A percentile compares a stretch with the other conserved stretches of the same genome.
Evolutionary conservation across 2,113 vertebrate genomes (phyloP).

Genomic region (Otolemur garnettii): DNA sequence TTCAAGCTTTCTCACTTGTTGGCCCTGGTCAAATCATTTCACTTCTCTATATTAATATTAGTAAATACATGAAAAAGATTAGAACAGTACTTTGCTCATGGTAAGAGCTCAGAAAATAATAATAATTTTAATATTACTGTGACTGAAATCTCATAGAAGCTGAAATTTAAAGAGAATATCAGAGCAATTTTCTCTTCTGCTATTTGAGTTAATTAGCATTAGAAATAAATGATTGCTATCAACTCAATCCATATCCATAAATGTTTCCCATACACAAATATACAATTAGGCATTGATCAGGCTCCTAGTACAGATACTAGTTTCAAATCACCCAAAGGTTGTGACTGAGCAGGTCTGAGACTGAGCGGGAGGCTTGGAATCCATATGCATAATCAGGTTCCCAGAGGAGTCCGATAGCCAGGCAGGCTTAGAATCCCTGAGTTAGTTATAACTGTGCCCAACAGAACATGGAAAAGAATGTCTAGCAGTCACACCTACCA

Average conservation of each 20-base stretch:
- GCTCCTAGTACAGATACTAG: not conserved
- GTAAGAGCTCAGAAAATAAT: conserved; percentile 10
- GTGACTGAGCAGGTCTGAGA: conserved; percentile 33
- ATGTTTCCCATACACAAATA: conserved; percentile 41
- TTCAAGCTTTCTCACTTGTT: conserved; percentile 4
- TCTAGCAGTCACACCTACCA: not conserved
- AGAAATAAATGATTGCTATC: conserved; percentile 57
- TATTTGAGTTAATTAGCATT: conserved; percentile 32
- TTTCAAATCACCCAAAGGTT: conserved; percentile 17
- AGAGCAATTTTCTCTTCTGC: conserved; percentile 48
- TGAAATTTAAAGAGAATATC: conserved; percentile 57
- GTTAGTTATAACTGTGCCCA: conserved; percentile 21
- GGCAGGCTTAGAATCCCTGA: conserved; percentile 22
- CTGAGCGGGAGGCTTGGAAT: not conserved
- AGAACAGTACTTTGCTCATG: not conserved
- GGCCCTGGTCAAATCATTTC: not conserved
- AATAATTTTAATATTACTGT: conserved; percentile 28
- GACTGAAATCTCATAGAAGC: not conserved
- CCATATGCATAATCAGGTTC: conserved; percentile 9
- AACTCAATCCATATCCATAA: conserved; percentile 33
- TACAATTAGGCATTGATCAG: not conserved
- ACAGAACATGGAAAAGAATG: conserved; percentile 48
- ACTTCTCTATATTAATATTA: conserved; percentile 14
- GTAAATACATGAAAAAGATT: conserved; percentile 14
- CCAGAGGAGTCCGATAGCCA: not conserved